Evolutionary conservation across 2,888 invertebrate species (phyloP).

Genomic region (Cantharis rustica): DNA sequence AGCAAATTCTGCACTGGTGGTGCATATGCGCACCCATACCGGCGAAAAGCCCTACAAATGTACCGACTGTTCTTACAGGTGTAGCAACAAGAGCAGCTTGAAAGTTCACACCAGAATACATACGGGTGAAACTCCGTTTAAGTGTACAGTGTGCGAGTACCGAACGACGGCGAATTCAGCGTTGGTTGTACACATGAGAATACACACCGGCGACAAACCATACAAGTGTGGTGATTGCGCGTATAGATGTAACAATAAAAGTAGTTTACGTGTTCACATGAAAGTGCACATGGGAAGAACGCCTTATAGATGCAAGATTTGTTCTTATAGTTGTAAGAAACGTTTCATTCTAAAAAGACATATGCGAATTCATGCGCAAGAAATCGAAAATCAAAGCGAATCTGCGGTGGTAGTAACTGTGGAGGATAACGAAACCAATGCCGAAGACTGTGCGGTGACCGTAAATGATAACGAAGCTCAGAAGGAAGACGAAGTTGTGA

Average conservation of each 20-base stretch:
- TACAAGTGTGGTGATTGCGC: slow-evolving; percentile 22
- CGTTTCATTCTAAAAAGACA: slow-evolving; percentile 16
- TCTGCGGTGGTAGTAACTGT: background rate
- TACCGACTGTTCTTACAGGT: slow-evolving; percentile 19
- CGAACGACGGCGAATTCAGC: slow-evolving; percentile 18
- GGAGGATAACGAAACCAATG: background rate
- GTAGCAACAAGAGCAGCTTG: slow-evolving; percentile 19
- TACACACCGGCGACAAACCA: slow-evolving; percentile 28
- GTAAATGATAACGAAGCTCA: background rate
- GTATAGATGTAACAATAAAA: slow-evolving; percentile 18
- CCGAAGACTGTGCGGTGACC: background rate
- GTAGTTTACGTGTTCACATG: slow-evolving; percentile 24
- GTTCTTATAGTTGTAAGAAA: slow-evolving; percentile 14
- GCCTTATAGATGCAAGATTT: slow-evolving; percentile 21
- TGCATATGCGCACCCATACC: slow-evolving; percentile 25
- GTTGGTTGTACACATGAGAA: slow-evolving; percentile 17
- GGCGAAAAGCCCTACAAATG: slow-evolving; percentile 28
- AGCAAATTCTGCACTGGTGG: slow-evolving; percentile 11
- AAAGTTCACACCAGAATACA: slow-evolving; percentile 19
- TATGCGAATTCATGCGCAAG: slow-evolving; percentile 11
- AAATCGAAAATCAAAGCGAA: background rate
- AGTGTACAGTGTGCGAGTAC: slow-evolving; percentile 17
- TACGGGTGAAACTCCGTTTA: slow-evolving; percentile 23
- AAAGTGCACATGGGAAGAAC: slow-evolving; percentile 20
- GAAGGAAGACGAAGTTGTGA: background rate